Conservation (phyloP, 2,888 invertebrate genomes). For the Lysandra bellargus region DNA sequence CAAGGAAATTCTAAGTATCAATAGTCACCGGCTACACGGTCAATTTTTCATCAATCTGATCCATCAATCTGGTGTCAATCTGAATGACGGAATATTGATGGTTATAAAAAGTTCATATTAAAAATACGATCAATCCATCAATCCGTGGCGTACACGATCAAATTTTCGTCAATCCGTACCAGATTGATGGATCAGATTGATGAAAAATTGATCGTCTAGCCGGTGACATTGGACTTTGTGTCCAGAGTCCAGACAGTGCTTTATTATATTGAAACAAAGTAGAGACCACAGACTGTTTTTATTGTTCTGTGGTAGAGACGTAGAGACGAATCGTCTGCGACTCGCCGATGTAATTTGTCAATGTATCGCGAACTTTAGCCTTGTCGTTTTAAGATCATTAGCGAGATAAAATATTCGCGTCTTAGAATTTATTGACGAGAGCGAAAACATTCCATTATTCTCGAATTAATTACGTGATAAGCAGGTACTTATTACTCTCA, state of each 20-base stretch:
- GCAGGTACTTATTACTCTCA: too few species aligned
- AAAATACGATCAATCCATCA: too few species aligned
- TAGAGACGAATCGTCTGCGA: neutral
- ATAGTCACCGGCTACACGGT: too few species aligned
- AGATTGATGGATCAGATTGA: too few species aligned
- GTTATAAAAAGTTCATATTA: too few species aligned
- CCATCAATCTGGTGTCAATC: too few species aligned
- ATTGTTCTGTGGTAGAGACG: neutral
- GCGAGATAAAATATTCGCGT: neutral
- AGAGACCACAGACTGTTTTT: too few species aligned
- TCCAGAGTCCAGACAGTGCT: neutral
- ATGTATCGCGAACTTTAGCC: neutral
- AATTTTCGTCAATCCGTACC: too few species aligned
- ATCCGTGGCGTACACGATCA: too few species aligned
- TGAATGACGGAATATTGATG: too few species aligned
- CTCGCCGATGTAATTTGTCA: neutral
- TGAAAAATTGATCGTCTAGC: too few species aligned
- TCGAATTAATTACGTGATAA: neutral
- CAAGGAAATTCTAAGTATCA: neutral
- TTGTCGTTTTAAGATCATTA: constrained; percentile 7
- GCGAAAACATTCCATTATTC: neutral
- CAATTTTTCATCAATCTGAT: too few species aligned
- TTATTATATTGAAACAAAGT: constrained; percentile 15
- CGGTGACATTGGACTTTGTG: neutral
- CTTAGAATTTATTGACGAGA: neutral